Conservation (phyloP, 2,113 vertebrate genomes). For the Oreochromis aureus region DNA sequence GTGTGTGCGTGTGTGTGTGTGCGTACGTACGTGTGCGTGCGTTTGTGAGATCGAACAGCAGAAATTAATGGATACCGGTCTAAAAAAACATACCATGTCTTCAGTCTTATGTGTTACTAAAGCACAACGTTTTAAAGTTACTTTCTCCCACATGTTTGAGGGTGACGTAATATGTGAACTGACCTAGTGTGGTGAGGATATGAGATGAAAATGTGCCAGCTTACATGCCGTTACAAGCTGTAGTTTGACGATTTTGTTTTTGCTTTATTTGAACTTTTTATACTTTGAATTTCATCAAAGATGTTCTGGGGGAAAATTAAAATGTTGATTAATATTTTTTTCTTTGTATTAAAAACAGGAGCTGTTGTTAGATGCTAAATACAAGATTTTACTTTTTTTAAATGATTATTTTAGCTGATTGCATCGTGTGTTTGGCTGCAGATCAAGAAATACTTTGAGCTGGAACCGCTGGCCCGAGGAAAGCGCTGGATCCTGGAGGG, state of each 20-base stretch:
- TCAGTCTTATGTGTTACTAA: background rate
- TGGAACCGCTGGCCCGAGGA: constrained; percentile 91
- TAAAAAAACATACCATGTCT: background rate
- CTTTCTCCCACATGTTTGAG: background rate
- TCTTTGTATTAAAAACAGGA: background rate
- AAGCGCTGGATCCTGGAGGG: constrained; percentile 96
- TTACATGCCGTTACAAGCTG: background rate
- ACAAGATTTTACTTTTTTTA: background rate
- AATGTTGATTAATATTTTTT: background rate
- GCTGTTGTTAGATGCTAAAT: background rate
- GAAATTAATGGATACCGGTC: background rate
- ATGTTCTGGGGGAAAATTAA: background rate
- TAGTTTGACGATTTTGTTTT: background rate
- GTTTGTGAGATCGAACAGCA: background rate
- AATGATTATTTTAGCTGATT: background rate
- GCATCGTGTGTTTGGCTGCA: constrained; percentile 41
- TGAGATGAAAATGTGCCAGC: background rate
- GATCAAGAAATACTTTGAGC: constrained; percentile 98
- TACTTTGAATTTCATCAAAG: background rate
- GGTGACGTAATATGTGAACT: background rate
- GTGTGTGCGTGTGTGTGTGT: no score
- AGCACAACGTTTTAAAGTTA: background rate
- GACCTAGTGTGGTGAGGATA: background rate
- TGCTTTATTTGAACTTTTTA: background rate
- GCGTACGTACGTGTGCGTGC: no score